Evolutionary conservation across 30 jellyfish, hydroid and myxozoan genomes (phyloP).

Genomic region (Hydra vulgaris): DNA sequence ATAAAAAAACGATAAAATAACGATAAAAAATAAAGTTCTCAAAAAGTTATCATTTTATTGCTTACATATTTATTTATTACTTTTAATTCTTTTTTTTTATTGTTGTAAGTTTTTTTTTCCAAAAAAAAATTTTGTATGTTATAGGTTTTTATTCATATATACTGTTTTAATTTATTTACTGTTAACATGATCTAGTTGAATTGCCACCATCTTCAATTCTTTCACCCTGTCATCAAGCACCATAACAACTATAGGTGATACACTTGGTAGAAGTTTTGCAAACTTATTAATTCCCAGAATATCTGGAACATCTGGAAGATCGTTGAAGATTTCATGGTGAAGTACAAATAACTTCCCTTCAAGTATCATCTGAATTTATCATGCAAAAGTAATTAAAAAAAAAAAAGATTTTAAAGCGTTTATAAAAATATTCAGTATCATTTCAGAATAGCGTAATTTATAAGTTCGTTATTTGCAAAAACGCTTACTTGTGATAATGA

Average conservation of each 20-base stretch:
- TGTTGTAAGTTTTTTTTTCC: too few relatives aligned
- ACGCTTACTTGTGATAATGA: slow-evolving; percentile 46
- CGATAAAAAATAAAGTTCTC: background rate
- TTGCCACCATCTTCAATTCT: slow-evolving; percentile 75
- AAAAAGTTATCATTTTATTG: background rate
- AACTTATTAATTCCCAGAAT: slow-evolving; percentile 41
- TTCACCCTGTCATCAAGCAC: slow-evolving; percentile 31
- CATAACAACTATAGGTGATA: slow-evolving; percentile 61
- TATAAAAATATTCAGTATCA: too few relatives aligned
- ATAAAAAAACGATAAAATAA: background rate
- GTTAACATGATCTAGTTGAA: slow-evolving; percentile 31
- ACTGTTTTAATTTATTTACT: background rate
- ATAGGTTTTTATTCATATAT: too few relatives aligned
- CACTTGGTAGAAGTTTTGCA: slow-evolving; percentile 40
- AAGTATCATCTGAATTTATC: slow-evolving; percentile 33
- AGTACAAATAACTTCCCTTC: slow-evolving; percentile 51
- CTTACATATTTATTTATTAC: background rate
- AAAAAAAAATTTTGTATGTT: too few relatives aligned
- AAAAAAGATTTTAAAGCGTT: background rate
- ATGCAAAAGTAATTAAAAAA: too few relatives aligned
- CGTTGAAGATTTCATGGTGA: slow-evolving; percentile 50
- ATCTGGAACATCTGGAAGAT: slow-evolving; percentile 51
- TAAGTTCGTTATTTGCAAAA: too few relatives aligned
- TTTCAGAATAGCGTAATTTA: too few relatives aligned
- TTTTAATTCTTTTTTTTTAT: background rate